These are phyloP conservation scores for Poeciliopsis occidentalis DNA, from an alignment of 2,113 vertebrate species.

Conservation along the genomic window DNA sequence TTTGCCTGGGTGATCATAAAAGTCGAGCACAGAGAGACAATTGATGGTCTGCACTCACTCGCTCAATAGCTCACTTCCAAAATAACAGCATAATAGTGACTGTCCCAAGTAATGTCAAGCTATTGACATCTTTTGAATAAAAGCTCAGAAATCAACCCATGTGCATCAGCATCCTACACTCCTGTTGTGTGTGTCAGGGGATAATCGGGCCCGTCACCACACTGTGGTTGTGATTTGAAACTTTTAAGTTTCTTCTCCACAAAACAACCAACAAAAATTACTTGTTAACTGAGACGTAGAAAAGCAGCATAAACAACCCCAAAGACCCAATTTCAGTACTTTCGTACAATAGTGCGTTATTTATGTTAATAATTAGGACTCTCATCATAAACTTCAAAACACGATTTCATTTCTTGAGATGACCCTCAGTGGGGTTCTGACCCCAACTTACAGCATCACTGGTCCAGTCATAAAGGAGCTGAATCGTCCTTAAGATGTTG, in stretches of 20 bases:
- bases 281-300: background rate
- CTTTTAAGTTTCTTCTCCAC: background rate
- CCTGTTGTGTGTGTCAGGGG: slow-evolving; percentile 20
- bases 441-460: no score
- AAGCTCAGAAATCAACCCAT: slow-evolving; percentile 34
- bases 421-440: no score
- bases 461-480: no score
- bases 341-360: no score
- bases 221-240: slow-evolving; percentile 19
- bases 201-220: slow-evolving; percentile 49
- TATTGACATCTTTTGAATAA: background rate
- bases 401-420: no score
- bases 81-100: background rate
- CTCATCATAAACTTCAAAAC: no score
- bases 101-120: background rate
- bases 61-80: background rate
- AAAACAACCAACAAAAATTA: background rate
- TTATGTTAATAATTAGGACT: no score
- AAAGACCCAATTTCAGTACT: no score
- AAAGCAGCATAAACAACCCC: no score
- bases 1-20: background rate
- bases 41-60: background rate
- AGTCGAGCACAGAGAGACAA: background rate
- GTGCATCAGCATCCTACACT: slow-evolving; percentile 10
- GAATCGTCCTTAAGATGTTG: no score